Evolutionary conservation across 2,888 invertebrate species (phyloP).

Genomic region (Pinctada fucata): DNA sequence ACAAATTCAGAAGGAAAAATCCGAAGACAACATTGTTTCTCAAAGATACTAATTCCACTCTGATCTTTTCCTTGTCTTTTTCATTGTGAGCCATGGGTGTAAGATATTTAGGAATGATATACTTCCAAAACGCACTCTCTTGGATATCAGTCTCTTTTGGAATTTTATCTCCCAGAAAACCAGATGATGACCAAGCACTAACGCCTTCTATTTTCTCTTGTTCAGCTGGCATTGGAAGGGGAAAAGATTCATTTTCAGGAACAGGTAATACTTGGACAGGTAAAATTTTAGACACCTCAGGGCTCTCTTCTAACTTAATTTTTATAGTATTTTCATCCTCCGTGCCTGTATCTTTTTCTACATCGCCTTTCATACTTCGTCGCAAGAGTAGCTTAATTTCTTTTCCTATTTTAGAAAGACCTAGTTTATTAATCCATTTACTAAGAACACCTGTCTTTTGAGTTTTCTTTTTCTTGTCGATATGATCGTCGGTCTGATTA

Average conservation of each 20-base stretch:
- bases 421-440: slow-evolving; percentile 12
- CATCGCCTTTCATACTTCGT: slow-evolving; percentile 11
- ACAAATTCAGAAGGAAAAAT: slow-evolving; percentile 93
- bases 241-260: neutral
- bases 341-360: slow-evolving; percentile 2
- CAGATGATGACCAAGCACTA: slow-evolving; percentile 16
- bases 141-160: slow-evolving; percentile 88
- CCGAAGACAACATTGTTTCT: slow-evolving; percentile 62
- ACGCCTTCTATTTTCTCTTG: slow-evolving; percentile 1
- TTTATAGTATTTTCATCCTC: neutral
- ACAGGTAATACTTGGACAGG: neutral
- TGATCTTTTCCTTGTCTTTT: slow-evolving; percentile 48
- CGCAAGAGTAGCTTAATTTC: slow-evolving; percentile 11
- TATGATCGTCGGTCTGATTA: slow-evolving; percentile 22
- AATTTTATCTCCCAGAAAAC: slow-evolving; percentile 79
- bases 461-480: neutral
- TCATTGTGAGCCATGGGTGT: slow-evolving; percentile 32
- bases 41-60: slow-evolving; percentile 47
- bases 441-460: slow-evolving; percentile 6
- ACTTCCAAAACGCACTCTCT: slow-evolving; percentile 95
- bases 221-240: neutral
- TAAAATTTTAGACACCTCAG: neutral
- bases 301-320: neutral
- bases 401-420: slow-evolving; percentile 13
- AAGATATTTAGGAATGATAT: slow-evolving; percentile 93